Conservation (phyloP, 1,140 invertebrate genomes). For the Glomeris maerens region DNA sequence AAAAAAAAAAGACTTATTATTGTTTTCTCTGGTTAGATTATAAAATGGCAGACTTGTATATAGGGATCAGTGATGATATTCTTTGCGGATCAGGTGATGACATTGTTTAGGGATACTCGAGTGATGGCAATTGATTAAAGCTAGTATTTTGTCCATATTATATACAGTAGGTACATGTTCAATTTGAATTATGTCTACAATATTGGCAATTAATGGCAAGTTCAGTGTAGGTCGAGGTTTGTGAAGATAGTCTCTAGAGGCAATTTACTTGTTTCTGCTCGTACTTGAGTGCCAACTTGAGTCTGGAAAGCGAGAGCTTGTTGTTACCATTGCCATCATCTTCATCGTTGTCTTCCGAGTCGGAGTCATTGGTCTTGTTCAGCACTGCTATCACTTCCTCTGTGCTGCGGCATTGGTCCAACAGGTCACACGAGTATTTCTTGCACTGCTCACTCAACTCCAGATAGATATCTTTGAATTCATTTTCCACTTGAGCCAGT, state of each 20-base stretch:
- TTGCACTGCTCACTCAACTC: slow-evolving; percentile 36
- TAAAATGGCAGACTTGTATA: too few species aligned
- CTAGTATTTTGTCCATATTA: too few species aligned
- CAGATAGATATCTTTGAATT: slow-evolving; percentile 40
- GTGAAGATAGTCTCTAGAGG: not conserved
- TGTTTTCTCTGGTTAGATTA: too few species aligned
- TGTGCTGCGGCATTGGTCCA: slow-evolving; percentile 42
- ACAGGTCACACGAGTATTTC: slow-evolving; percentile 40
- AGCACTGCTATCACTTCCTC: slow-evolving; percentile 39
- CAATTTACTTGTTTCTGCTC: slow-evolving; percentile 42
- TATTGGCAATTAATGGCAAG: too few species aligned
- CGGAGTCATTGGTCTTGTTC: slow-evolving; percentile 22
- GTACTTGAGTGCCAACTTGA: slow-evolving; percentile 42
- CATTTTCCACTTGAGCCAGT: slow-evolving; percentile 40
- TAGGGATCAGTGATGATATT: too few species aligned
- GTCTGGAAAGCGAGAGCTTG: slow-evolving; percentile 32
- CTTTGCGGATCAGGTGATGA: too few species aligned
- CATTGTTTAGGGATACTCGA: too few species aligned
- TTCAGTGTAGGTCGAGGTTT: not conserved
- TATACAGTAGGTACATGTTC: too few species aligned
- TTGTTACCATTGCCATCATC: slow-evolving; percentile 13
- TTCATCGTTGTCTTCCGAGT: slow-evolving; percentile 18
- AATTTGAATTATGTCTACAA: too few species aligned
- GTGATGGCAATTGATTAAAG: too few species aligned
- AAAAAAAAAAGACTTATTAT: too few species aligned